phyloP scores from a whole-genome alignment of 23 tunicate species.

The Styela clava region DNA sequence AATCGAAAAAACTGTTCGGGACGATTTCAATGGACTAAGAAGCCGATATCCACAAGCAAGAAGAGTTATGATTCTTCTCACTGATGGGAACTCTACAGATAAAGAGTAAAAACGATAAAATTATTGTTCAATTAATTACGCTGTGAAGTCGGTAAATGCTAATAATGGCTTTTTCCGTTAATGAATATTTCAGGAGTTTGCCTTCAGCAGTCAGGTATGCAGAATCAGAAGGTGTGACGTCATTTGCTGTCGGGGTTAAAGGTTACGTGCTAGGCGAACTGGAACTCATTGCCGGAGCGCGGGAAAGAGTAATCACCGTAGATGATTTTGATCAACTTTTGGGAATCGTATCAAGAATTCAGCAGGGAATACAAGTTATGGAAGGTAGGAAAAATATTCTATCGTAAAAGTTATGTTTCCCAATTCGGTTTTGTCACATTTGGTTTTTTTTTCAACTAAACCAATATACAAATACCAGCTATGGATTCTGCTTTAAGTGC shows the following conservation, averaged over 20 bases:
- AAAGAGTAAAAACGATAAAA: constrained; percentile 30
- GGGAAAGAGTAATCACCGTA: constrained; percentile 62
- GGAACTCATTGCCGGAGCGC: constrained; percentile 51
- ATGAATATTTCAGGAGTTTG: constrained; percentile 3
- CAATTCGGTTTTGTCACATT: no score
- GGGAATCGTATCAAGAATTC: constrained; percentile 54
- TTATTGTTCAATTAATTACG: not conserved
- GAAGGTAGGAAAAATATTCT: constrained; percentile 60
- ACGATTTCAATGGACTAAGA: constrained; percentile 61
- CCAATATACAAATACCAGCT: no score
- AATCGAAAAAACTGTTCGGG: constrained; percentile 70
- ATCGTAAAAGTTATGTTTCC: no score
- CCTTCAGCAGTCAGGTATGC: constrained; percentile 35
- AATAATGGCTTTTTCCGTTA: no score
- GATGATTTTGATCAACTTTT: constrained; percentile 64
- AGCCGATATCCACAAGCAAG: constrained; percentile 71
- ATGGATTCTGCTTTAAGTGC: no score
- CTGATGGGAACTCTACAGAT: constrained; percentile 87
- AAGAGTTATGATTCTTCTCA: constrained; percentile 87
- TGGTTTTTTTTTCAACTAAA: no score
- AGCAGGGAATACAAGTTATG: constrained; percentile 53
- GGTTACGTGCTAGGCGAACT: constrained; percentile 42
- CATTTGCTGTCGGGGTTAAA: constrained; percentile 81
- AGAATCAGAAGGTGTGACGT: constrained; percentile 38
- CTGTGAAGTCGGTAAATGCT: not conserved